Conservation (phyloP, 2,888 invertebrate species). For the Polyommatus icarus region DNA sequence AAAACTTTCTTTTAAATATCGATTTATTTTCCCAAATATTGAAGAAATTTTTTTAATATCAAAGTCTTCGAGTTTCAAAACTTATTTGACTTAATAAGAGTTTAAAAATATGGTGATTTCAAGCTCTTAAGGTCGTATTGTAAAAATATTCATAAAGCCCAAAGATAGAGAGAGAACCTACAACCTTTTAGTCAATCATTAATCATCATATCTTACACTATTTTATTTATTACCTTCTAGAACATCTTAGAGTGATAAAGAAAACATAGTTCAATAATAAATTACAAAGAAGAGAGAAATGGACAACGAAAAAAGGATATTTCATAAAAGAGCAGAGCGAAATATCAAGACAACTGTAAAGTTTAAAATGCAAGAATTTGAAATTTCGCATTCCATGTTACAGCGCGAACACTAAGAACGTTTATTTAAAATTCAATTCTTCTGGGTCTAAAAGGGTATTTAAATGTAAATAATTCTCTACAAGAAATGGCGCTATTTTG, state of each 20-base stretch:
- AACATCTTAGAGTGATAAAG: background rate
- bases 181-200: background rate
- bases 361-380: constrained; percentile 2
- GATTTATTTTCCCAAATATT: constrained; percentile 9
- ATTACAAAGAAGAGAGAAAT: background rate
- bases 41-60: constrained; percentile 14
- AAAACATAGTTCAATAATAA: background rate
- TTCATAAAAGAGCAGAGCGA: background rate
- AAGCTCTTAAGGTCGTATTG: background rate
- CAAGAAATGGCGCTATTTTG: constrained; percentile 13
- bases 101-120: background rate
- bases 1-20: constrained; percentile 18
- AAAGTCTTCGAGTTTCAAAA: background rate
- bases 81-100: constrained; percentile 4
- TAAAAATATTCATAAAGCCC: background rate
- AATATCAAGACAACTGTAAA: constrained; percentile 16
- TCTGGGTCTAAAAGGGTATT: constrained; percentile 23
- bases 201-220: too few species aligned
- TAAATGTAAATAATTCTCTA: constrained; percentile 25
- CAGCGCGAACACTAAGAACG: constrained; percentile 15
- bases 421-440: constrained; percentile 30
- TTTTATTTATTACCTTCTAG: background rate
- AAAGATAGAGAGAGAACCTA: background rate
- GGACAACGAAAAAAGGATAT: background rate
- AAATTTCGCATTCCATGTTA: constrained; percentile 10